A percentile compares a stretch with the other conserved stretches of the same genome.
Evolutionary conservation across 1,140 invertebrate genomes (phyloP).

Genomic region (Bilobella aurantiaca): DNA sequence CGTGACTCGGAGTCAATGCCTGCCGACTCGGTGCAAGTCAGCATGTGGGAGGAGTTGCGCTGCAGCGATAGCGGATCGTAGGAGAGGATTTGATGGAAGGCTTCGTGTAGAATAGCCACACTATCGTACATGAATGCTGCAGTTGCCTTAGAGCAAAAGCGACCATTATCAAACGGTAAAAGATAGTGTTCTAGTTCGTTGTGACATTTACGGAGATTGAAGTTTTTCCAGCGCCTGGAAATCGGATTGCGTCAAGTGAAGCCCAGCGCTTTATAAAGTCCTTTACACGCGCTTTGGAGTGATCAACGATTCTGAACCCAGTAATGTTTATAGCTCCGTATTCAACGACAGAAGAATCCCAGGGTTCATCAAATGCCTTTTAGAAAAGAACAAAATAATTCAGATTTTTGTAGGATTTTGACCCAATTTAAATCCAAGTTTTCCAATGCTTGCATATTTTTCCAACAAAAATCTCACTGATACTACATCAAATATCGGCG

Average conservation of each 20-base stretch:
- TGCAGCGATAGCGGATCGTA: constrained; percentile 53
- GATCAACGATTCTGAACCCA: constrained; percentile 81
- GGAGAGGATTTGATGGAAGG: constrained; percentile 67
- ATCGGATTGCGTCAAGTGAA: constrained; percentile 20
- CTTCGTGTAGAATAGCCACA: constrained; percentile 78
- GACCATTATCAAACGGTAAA: background rate
- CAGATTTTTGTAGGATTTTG: no score
- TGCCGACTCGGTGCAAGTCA: constrained; percentile 19
- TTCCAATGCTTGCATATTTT: no score
- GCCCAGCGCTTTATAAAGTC: constrained; percentile 41
- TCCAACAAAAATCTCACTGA: no score
- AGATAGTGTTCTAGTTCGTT: background rate
- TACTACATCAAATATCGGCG: no score
- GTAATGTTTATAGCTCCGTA: constrained; percentile 70
- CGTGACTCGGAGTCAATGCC: constrained; percentile 13
- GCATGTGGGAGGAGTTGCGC: constrained; percentile 11
- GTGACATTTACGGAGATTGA: constrained; percentile 28
- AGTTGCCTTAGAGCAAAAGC: constrained; percentile 14
- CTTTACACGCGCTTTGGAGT: constrained; percentile 58
- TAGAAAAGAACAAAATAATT: background rate
- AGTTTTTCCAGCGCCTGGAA: constrained; percentile 32
- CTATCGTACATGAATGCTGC: constrained; percentile 80
- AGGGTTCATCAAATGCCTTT: constrained; percentile 33
- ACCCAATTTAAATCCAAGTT: no score
- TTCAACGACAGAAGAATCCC: constrained; percentile 26